Percentiles rank a stretch among this genome's conserved stretches.
These are phyloP conservation scores for Albula goreensis DNA, from an alignment of 2,113 vertebrate genomes.

Conservation along the genomic window DNA sequence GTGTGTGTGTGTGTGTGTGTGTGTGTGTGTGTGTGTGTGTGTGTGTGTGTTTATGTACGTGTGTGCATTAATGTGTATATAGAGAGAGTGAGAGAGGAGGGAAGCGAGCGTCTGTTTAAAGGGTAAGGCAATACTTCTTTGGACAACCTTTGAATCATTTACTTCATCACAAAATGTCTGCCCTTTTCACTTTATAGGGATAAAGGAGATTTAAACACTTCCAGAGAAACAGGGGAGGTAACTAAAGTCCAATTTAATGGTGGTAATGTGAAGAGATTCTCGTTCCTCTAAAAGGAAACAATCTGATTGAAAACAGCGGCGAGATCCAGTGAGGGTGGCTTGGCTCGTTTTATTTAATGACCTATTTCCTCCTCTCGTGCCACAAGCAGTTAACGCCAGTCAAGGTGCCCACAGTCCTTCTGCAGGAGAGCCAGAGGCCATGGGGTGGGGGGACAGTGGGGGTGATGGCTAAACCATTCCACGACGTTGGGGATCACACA, in stretches of 20 bases:
- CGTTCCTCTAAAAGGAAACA: slow-evolving; percentile 64
- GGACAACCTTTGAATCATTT: slow-evolving; percentile 68
- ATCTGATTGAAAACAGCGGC: slow-evolving; percentile 78
- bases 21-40: slow-evolving; percentile 13
- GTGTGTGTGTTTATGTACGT: not conserved
- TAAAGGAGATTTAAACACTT: slow-evolving; percentile 10
- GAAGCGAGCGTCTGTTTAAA: slow-evolving; percentile 59
- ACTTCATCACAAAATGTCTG: slow-evolving; percentile 64
- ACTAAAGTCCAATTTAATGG: slow-evolving; percentile 44
- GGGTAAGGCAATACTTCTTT: slow-evolving; percentile 63
- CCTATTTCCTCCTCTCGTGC: slow-evolving; percentile 76
- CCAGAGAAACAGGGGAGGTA: slow-evolving; percentile 10
- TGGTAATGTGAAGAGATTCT: slow-evolving; percentile 50
- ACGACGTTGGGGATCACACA: slow-evolving; percentile 17
- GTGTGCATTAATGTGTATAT: not conserved
- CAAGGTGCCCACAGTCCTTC: slow-evolving; percentile 73
- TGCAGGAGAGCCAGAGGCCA: slow-evolving; percentile 31
- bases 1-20: not conserved
- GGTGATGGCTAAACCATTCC: not conserved
- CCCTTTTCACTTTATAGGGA: slow-evolving; percentile 52
- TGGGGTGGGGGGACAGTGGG: not conserved
- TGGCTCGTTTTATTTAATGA: slow-evolving; percentile 76
- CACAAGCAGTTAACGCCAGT: slow-evolving; percentile 77
- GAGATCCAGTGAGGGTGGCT: slow-evolving; percentile 68
- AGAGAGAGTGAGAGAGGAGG: slow-evolving; percentile 39